Evolutionary conservation across 2,113 vertebrate genomes (phyloP).

Genomic region (Apeltes quadracus): DNA sequence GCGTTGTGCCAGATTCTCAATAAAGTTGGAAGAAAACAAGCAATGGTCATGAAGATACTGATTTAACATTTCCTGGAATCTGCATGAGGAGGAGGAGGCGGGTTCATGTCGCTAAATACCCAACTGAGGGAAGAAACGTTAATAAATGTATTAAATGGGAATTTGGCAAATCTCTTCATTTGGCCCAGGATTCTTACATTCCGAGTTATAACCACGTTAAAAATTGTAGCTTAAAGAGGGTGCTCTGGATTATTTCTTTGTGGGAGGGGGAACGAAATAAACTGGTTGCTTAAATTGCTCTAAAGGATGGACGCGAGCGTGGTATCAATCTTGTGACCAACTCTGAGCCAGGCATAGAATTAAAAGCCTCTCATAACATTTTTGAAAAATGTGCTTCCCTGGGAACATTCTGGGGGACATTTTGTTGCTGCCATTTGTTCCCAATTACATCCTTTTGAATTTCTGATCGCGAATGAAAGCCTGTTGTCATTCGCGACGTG

Average conservation of each 20-base stretch:
- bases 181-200: no score
- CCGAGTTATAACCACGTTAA: background rate
- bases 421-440: background rate
- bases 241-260: background rate
- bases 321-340: background rate
- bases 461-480: background rate
- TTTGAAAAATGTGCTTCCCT: background rate
- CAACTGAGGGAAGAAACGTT: no score
- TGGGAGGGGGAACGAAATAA: background rate
- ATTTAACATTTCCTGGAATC: no score
- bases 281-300: background rate
- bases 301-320: background rate
- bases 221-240: background rate
- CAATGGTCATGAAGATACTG: no score
- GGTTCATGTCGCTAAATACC: no score
- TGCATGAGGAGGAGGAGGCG: no score
- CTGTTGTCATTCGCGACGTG: background rate
- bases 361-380: background rate
- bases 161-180: no score
- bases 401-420: background rate
- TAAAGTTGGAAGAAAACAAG: no score
- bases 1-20: no score
- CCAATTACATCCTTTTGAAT: background rate
- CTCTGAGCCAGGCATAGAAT: background rate
- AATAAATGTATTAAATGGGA: no score